A percentile compares a stretch with the other conserved stretches of the same genome.
These are phyloP conservation scores for Lepus americanus DNA, from an alignment of 2,113 vertebrate species.

Conservation along the genomic window DNA sequence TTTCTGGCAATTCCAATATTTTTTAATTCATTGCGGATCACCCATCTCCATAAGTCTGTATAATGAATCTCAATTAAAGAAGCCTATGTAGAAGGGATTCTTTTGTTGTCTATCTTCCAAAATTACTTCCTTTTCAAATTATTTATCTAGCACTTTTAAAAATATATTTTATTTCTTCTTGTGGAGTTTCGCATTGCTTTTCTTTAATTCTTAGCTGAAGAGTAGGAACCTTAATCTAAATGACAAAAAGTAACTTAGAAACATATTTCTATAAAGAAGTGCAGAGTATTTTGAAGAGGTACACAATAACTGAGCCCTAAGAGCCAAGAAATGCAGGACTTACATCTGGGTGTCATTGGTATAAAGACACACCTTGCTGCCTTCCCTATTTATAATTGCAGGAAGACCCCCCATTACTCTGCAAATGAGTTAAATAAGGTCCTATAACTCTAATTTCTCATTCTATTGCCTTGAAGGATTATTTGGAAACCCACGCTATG, in stretches of 20 bases:
- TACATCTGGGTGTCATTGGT: background rate
- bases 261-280: constrained; percentile 18
- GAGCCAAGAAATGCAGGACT: background rate
- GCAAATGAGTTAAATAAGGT: background rate
- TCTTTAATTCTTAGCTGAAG: background rate
- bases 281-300: background rate
- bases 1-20: background rate
- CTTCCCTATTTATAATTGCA: background rate
- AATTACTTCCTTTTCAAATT: background rate
- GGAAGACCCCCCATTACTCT: background rate
- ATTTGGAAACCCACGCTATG: background rate
- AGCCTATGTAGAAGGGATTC: background rate
- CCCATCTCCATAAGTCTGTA: background rate
- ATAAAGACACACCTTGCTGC: background rate
- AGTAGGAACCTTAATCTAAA: background rate
- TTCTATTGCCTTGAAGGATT: background rate
- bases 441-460: background rate
- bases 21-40: background rate
- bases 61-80: constrained; percentile 6
- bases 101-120: background rate
- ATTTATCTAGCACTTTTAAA: background rate
- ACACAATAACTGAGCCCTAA: background rate
- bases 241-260: background rate
- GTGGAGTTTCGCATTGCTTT: constrained; percentile 2
- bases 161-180: constrained; percentile 1